Evolutionary conservation across 2,888 invertebrate species (phyloP).

Genomic region (Osedax frankpressi): DNA sequence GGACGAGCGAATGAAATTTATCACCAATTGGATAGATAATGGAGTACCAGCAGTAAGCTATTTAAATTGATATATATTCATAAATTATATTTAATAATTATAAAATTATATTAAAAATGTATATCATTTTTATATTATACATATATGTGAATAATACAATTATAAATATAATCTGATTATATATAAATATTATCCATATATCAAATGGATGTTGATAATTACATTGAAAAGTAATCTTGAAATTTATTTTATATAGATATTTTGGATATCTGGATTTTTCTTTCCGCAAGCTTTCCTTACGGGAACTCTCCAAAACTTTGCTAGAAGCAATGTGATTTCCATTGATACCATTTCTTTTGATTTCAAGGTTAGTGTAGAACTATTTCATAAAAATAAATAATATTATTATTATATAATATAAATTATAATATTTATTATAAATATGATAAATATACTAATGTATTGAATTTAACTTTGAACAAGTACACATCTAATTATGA

Average conservation of each 20-base stretch:
- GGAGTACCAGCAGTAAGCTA: constrained; percentile 42
- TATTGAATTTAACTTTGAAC: background rate
- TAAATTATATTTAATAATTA: too few relatives aligned
- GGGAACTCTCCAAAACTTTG: constrained; percentile 47
- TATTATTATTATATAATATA: background rate
- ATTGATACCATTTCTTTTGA: constrained; percentile 46
- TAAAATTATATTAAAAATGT: too few relatives aligned
- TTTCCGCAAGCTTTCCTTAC: constrained; percentile 49
- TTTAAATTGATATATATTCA: too few relatives aligned
- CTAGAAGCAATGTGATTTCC: constrained; percentile 43
- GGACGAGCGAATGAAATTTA: constrained; percentile 39
- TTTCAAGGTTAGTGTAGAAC: constrained; percentile 37
- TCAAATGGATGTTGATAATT: background rate
- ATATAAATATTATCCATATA: background rate
- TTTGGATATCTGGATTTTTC: constrained; percentile 52
- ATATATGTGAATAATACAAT: too few relatives aligned
- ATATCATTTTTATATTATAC: too few relatives aligned
- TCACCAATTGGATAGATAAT: constrained; percentile 43
- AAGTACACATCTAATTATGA: background rate
- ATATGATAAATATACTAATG: too few relatives aligned
- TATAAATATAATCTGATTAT: background rate
- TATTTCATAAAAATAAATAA: constrained; percentile 2
- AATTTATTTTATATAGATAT: constrained; percentile 39
- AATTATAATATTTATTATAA: too few relatives aligned
- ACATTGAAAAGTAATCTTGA: background rate